Percentiles rank a stretch among this genome's conserved stretches.
These are phyloP conservation scores for Crossocerus cetratus DNA, from an alignment of 2,888 invertebrate genomes.

Conservation along the genomic window DNA sequence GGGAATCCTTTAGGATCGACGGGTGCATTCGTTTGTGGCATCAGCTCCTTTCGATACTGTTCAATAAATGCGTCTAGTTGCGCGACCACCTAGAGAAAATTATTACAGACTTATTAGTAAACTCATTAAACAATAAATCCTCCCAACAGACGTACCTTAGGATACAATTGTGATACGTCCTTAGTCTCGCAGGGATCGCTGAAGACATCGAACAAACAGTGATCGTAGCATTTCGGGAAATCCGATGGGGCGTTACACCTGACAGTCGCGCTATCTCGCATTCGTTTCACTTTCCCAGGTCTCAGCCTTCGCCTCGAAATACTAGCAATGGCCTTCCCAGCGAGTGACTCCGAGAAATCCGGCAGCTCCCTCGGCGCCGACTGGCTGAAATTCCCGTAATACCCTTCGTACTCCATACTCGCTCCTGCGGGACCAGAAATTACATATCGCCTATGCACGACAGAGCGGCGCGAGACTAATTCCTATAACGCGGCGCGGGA, in stretches of 20 bases:
- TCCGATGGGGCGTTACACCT: slow-evolving; percentile 45
- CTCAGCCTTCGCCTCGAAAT: slow-evolving; percentile 23
- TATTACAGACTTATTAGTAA: not conserved
- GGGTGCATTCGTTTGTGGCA: slow-evolving; percentile 46
- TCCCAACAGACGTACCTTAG: slow-evolving; percentile 51
- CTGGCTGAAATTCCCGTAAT: slow-evolving; percentile 55
- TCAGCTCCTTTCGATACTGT: slow-evolving; percentile 50
- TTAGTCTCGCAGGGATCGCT: slow-evolving; percentile 70
- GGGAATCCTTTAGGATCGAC: slow-evolving; percentile 61
- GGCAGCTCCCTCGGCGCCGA: slow-evolving; percentile 46
- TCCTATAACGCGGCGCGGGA: too few relatives aligned
- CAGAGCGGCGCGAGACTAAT: too few relatives aligned
- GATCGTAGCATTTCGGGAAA: slow-evolving; percentile 52
- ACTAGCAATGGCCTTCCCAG: slow-evolving; percentile 55
- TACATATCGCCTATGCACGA: too few relatives aligned
- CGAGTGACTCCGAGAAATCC: slow-evolving; percentile 54
- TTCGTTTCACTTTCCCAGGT: slow-evolving; percentile 27
- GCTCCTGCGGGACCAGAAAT: slow-evolving; percentile 46
- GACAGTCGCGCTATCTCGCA: slow-evolving; percentile 53
- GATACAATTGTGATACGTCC: slow-evolving; percentile 62
- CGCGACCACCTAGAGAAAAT: slow-evolving; percentile 55
- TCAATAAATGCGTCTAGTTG: slow-evolving; percentile 52
- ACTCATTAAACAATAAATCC: too few relatives aligned
- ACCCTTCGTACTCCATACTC: slow-evolving; percentile 36
- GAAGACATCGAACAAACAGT: slow-evolving; percentile 67